Conservation (phyloP, 2,888 invertebrate species). For the Scaptomyza tumidula region DNA sequence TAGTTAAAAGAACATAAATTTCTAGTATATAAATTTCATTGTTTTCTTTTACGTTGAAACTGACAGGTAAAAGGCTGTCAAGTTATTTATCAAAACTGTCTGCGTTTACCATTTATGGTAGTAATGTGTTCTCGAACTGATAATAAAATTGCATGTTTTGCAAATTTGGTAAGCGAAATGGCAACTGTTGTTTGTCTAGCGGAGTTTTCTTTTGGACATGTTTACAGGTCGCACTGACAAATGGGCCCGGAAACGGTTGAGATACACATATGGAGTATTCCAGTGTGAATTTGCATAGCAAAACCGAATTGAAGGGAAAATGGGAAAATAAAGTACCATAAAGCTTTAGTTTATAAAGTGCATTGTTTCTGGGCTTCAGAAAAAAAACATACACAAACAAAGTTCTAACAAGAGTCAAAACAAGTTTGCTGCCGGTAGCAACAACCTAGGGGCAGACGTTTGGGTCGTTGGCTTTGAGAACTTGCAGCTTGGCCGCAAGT, state of each 20-base stretch:
- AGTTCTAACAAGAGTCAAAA: conserved; percentile 59
- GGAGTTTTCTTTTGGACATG: conserved; percentile 48
- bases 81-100: conserved; percentile 74
- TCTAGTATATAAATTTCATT: background rate
- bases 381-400: background rate
- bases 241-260: conserved; percentile 69
- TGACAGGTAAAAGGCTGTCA: conserved; percentile 11
- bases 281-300: conserved; percentile 59
- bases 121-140: conserved; percentile 39
- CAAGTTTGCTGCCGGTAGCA: conserved; percentile 51
- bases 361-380: conserved; percentile 56
- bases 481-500: conserved; percentile 32
- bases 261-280: conserved; percentile 13
- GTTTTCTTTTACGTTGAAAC: background rate
- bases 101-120: conserved; percentile 60
- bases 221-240: conserved; percentile 73
- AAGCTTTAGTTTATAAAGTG: conserved; percentile 64
- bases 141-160: conserved; percentile 50
- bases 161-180: conserved; percentile 56
- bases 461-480: conserved; percentile 53
- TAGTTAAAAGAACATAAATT: background rate
- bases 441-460: conserved; percentile 12
- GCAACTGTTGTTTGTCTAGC: conserved; percentile 49
- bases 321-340: conserved; percentile 31
- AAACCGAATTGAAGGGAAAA: conserved; percentile 51